Evolutionary conservation across 92 coral and sea anemone genomes (phyloP), one percentile per base, ranked within the genome.

Genomic region (Epizoanthus illoricatus): DNA sequence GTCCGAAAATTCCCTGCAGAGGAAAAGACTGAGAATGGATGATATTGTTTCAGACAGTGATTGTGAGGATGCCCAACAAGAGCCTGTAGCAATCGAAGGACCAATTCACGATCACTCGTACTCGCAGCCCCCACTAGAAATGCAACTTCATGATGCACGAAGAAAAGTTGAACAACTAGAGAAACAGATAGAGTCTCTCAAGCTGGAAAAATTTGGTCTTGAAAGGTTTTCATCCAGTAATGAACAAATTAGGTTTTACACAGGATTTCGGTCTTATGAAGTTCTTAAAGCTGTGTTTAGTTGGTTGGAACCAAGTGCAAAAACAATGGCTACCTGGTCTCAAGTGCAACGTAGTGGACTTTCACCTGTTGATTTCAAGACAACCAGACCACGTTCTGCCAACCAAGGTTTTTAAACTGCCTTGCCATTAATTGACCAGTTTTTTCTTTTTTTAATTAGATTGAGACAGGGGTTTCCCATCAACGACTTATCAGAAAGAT

Each of bases 181-280:
- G 20, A 59, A 59, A 20, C 64, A 17, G 63, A 58, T 58, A n/a
- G n/a, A 59, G 64, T 5, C 19, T 20, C 19, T 59, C 16, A 13
- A 12, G 19, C 64, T 59, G 16, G 64, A 59, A 59, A 59, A 20
- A 59, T 59, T 59, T 59, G 64, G 64, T 18, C 64, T 79, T 20
- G 83, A 62, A 41, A 79, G 83, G 47, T 79, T 79, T 79, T 64
- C 73, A 39, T 40, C 16, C 15, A 65, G 19, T 55, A 42, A 63
- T 0, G 84, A 80, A 28, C 84, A 65, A n/a, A 65, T 80, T 15
- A 33, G 61, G 61, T 63, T 80, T 65, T 80, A 80, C 74, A 80
- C 84, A 65, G 74, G 84, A 39, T 63, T 80, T 36, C 7, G 74
- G 16, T 80, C 84, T 65, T 65, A 80, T 45, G 60, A 62, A n/a